These are phyloP conservation scores for Ichneumoninae sp. DNA, from an alignment of 2,888 invertebrate genomes.

Conservation along the genomic window DNA sequence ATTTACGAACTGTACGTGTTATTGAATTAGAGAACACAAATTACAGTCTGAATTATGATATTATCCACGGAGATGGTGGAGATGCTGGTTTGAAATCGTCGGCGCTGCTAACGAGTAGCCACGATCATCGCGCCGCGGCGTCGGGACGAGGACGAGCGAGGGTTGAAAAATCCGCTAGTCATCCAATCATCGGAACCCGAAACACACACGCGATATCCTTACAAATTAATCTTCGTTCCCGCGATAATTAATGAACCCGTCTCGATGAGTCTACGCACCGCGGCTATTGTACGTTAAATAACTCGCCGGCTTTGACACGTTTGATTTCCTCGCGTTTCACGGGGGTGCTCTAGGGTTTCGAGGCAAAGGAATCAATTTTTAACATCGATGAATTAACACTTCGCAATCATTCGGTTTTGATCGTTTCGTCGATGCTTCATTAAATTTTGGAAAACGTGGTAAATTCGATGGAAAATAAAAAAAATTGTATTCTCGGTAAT, in stretches of 20 bases:
- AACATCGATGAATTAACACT: background rate
- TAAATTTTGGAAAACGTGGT: background rate
- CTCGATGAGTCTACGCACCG: slow-evolving; percentile 29
- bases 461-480: background rate
- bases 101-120: slow-evolving; percentile 56
- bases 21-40: slow-evolving; percentile 62
- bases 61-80: slow-evolving; percentile 34
- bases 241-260: slow-evolving; percentile 54
- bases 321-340: slow-evolving; percentile 20
- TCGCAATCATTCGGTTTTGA: background rate
- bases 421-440: too few relatives aligned
- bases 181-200: slow-evolving; percentile 49
- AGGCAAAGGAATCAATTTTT: background rate
- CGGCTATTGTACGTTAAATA: slow-evolving; percentile 1
- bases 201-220: slow-evolving; percentile 55
- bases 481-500: background rate
- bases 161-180: slow-evolving; percentile 63
- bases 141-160: slow-evolving; percentile 35
- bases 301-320: slow-evolving; percentile 40
- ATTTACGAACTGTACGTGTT: slow-evolving; percentile 6
- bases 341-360: background rate
- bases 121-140: background rate
- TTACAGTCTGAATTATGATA: slow-evolving; percentile 53
- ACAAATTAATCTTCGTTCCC: slow-evolving; percentile 62
- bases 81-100: slow-evolving; percentile 45